Evolutionary conservation across 2,888 invertebrate genomes (phyloP).

Genomic region (Bellardia pandia): DNA sequence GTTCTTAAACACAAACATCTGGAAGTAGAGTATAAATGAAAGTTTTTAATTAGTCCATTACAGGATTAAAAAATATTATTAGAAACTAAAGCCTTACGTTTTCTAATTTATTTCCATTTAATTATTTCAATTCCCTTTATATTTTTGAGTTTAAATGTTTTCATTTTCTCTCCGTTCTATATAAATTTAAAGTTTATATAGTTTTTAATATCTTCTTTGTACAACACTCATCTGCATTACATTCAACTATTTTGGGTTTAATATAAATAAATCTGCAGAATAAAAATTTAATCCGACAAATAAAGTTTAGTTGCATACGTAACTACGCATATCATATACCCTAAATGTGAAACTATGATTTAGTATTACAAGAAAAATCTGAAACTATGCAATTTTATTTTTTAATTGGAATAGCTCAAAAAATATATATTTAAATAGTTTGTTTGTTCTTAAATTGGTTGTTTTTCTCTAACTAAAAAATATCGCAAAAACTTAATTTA

Average conservation of each 20-base stretch:
- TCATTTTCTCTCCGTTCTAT: not conserved
- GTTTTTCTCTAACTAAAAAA: too few species aligned
- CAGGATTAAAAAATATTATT: too few species aligned
- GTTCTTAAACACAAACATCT: too few species aligned
- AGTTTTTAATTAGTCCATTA: too few species aligned
- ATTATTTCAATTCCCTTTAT: not conserved
- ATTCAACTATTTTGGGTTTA: not conserved
- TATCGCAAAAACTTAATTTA: too few species aligned
- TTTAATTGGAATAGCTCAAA: too few species aligned
- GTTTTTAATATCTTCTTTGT: not conserved
- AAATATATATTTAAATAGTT: too few species aligned
- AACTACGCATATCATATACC: not conserved
- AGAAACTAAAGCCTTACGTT: too few species aligned
- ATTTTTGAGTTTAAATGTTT: not conserved
- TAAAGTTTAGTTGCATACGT: not conserved
- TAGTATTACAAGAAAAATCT: not conserved
- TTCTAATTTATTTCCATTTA: not conserved
- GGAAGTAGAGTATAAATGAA: too few species aligned
- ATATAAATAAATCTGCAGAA: constrained; percentile 11
- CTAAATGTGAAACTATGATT: not conserved
- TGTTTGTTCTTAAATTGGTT: too few species aligned
- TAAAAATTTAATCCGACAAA: constrained; percentile 11
- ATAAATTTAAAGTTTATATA: constrained; percentile 5
- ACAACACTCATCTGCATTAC: not conserved
- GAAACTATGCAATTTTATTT: not conserved